These are phyloP conservation scores for Halcyon chelicuti DNA, from an alignment of 2,797 vertebrate species.

Conservation along the genomic window DNA sequence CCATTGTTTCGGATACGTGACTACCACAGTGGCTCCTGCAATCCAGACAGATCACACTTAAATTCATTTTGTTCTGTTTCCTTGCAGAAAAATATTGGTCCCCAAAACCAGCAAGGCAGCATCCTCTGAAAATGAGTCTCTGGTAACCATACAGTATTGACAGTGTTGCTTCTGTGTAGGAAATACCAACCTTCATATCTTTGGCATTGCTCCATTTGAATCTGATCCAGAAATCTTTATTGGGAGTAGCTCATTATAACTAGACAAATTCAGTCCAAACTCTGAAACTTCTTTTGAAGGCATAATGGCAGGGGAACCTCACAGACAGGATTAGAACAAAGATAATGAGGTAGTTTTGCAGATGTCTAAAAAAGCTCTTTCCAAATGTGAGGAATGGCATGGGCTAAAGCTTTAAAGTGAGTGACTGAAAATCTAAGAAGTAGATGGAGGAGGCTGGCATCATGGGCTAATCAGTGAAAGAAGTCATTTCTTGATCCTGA, in stretches of 20 bases:
- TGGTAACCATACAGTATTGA: background rate
- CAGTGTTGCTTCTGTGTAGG: background rate
- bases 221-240: background rate
- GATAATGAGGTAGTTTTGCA: constrained; percentile 19
- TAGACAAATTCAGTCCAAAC: constrained; percentile 13
- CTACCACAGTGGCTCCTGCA: background rate
- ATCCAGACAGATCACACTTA: background rate
- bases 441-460: constrained; percentile 12
- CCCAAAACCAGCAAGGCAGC: background rate
- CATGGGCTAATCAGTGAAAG: constrained; percentile 2
- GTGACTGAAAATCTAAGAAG: background rate
- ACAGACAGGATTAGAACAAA: constrained; percentile 23
- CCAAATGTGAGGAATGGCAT: background rate
- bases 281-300: constrained; percentile 43
- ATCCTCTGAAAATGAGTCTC: background rate
- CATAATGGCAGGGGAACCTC: background rate
- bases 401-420: constrained; percentile 34
- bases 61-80: background rate
- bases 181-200: background rate
- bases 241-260: background rate
- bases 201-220: background rate
- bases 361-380: constrained; percentile 9
- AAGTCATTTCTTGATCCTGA: constrained; percentile 30
- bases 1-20: background rate
- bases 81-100: background rate